Evolutionary conservation across 2,113 vertebrate species (phyloP).

Genomic region (Sylvietta virens): DNA sequence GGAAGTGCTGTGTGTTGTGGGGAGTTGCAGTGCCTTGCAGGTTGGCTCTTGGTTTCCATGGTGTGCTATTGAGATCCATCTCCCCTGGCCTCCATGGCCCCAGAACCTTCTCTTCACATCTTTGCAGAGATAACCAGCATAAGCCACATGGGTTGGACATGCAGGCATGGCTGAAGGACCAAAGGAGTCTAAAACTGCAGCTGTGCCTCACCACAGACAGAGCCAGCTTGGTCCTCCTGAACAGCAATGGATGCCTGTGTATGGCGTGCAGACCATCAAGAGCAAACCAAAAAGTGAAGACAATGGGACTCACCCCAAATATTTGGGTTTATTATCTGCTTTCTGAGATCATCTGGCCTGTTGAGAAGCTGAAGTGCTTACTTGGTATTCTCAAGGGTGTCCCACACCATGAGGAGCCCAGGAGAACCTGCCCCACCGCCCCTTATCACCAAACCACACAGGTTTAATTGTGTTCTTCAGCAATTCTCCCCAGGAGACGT

Average conservation of each 20-base stretch:
- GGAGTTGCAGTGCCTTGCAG: background rate
- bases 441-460: background rate
- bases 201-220: background rate
- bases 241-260: no score
- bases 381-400: background rate
- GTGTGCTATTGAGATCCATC: background rate
- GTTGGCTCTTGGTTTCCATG: background rate
- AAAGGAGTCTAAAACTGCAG: background rate
- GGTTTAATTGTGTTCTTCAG: background rate
- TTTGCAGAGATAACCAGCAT: background rate
- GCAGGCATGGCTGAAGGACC: accelerated
- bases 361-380: background rate
- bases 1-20: background rate
- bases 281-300: background rate
- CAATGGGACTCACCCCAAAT: background rate
- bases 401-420: background rate
- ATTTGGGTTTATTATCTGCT: background rate
- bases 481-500: background rate
- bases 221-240: background rate
- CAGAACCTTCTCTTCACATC: background rate
- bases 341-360: background rate
- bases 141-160: background rate
- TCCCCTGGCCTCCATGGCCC: accelerated
- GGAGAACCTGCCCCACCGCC: background rate
- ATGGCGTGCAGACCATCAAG: accelerated